Percentiles rank a stretch among this genome's conserved stretches.
phyloP scores from a whole-genome alignment of 2,888 invertebrate genomes.

The Lamellibrachia satsuma region DNA sequence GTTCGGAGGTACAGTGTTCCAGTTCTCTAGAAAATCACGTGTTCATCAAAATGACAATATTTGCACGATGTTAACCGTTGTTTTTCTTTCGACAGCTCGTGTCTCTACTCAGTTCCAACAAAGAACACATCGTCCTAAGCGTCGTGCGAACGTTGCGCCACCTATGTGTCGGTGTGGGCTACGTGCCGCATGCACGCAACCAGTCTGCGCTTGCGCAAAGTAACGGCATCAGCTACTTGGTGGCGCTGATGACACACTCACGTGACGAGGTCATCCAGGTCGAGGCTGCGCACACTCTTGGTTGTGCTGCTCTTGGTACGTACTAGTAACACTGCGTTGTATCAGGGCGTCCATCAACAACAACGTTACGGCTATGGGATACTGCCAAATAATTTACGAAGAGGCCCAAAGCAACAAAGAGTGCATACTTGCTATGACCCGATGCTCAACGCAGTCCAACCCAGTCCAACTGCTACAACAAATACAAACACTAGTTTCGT shows the following conservation, averaged over 20 bases:
- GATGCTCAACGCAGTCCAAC: no score
- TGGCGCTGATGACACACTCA: conserved; percentile 59
- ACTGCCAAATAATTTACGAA: no score
- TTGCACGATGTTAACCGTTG: not conserved
- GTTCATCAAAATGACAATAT: no score
- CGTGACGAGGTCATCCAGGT: conserved; percentile 60
- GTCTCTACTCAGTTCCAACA: conserved; percentile 55
- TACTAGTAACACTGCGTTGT: not conserved
- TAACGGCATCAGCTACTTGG: conserved; percentile 58
- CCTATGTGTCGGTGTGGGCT: conserved; percentile 62
- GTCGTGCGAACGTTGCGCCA: conserved; percentile 58
- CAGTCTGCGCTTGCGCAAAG: conserved; percentile 57
- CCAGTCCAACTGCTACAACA: no score
- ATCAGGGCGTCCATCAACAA: not conserved
- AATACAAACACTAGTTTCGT: no score
- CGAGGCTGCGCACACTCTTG: conserved; percentile 62
- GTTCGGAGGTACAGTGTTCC: no score
- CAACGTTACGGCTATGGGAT: not conserved
- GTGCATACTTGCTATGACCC: no score
- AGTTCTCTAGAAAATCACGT: no score
- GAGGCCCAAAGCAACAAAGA: no score
- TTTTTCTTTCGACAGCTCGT: conserved; percentile 47
- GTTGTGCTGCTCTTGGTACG: conserved; percentile 59
- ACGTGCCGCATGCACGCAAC: conserved; percentile 56
- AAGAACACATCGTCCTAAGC: conserved; percentile 62